Evolutionary conservation across 2,888 invertebrate species (phyloP), one percentile per base, ranked within the genome.

Genomic region (Troides aeacus): DNA sequence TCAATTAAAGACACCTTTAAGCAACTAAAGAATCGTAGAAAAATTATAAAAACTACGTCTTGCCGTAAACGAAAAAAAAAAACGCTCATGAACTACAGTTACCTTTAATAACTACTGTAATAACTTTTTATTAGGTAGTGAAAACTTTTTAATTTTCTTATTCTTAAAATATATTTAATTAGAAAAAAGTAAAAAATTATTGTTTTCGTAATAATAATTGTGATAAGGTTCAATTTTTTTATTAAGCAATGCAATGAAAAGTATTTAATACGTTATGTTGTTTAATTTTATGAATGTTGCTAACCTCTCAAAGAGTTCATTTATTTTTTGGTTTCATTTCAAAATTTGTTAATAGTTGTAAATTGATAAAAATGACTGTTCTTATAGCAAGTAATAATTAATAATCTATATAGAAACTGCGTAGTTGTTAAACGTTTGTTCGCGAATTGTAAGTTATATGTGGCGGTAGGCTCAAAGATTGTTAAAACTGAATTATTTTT

Each of bases 231-330:
- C 8, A 39, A 12, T 59, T 36, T 24, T 17, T 46, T 46, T 46
- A 46, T 74, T 79, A 78, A 78, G 69, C 78, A 84, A 84, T 84
- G 80, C 80, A 50, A 84, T 71, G 70, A 70, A 74, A 69, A 70
- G 69, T 64, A 73, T 69, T 64, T 65, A 72, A 72, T 72, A 70
- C 72, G 60, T 65, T 72, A 70, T 73, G 60, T 64, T 79, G 69
- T 76, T 72, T 68, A 75, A 73, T 73, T 75, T 75, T 76, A 77
- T 72, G 72, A 74, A 74, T 78, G 80, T 84, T 82, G 75, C 77
- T 72, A 72, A 75, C 73, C 77, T 81, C 74, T 74, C 64, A 74
- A 74, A 79, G 76, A 77, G 76, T 77, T 46, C 46, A 15, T 12
- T 46, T 79, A 73, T 77, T 79, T 59, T 61, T 71, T 42, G 65